Evolutionary conservation across 2,888 invertebrate genomes (phyloP).

Genomic region (Erebia ligea): DNA sequence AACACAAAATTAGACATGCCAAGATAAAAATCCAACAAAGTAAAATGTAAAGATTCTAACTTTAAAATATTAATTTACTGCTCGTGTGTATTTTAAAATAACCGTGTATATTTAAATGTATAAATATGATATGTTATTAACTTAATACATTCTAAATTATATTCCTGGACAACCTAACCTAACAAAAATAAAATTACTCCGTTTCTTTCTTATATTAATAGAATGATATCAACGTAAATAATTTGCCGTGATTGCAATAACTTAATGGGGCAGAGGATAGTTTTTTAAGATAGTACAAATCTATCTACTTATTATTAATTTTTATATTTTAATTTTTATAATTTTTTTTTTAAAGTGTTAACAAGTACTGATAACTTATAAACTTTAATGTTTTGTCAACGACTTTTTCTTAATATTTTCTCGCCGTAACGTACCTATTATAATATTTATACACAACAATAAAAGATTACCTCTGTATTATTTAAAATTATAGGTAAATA

Average conservation of each 20-base stretch:
- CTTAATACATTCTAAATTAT: conserved; percentile 9
- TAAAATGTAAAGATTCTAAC: neutral
- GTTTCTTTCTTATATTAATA: neutral
- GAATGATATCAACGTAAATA: neutral
- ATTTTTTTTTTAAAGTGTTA: too few species aligned
- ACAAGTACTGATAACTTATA: too few species aligned
- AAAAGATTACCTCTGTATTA: neutral
- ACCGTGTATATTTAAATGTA: neutral
- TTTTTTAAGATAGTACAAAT: neutral
- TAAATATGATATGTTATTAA: neutral
- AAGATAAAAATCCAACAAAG: neutral
- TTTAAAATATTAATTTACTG: neutral
- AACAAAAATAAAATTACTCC: conserved; percentile 5
- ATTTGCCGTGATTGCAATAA: neutral
- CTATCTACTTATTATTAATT: too few species aligned
- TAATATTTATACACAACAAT: neutral
- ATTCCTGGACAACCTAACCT: conserved; percentile 13
- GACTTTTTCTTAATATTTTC: too few species aligned
- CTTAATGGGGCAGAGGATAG: neutral
- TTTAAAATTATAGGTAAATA: neutral
- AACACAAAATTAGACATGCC: neutral
- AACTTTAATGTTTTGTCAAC: too few species aligned
- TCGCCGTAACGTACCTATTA: neutral
- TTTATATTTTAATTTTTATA: too few species aligned
- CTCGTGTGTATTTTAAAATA: neutral